phyloP scores from a whole-genome alignment of 2,797 vertebrate species.

The Zalophus californianus region DNA sequence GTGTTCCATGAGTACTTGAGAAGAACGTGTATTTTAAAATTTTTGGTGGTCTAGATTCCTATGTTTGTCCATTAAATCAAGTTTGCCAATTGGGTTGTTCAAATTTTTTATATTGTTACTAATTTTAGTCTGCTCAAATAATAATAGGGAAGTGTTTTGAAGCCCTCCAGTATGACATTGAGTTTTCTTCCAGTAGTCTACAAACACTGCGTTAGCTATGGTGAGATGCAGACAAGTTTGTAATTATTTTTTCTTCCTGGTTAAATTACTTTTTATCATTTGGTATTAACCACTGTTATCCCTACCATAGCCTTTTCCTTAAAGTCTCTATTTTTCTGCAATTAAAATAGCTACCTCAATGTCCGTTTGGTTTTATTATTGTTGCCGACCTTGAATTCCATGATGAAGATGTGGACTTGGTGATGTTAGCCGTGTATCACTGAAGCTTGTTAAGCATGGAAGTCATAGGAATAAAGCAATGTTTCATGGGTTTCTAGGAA shows the following conservation, averaged over 20 bases:
- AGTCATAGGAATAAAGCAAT: neutral
- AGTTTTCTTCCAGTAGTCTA: neutral
- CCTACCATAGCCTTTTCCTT: neutral
- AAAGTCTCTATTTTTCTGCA: neutral
- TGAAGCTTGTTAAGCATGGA: neutral
- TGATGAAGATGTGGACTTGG: neutral
- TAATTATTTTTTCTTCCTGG: neutral
- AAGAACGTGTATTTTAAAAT: neutral
- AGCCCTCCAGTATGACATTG: neutral
- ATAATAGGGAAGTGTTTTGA: neutral
- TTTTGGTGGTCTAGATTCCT: neutral
- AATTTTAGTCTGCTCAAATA: constrained; percentile 12
- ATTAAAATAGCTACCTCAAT: neutral
- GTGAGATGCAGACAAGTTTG: neutral
- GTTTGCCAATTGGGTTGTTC: neutral
- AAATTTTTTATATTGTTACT: neutral
- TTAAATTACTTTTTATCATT: neutral
- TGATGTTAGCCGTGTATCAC: neutral
- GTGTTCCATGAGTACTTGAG: neutral
- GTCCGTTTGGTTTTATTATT: neutral
- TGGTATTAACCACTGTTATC: neutral
- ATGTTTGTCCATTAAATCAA: neutral
- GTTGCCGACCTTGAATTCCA: neutral
- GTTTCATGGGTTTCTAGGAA: neutral
- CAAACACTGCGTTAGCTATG: neutral